Evolutionary conservation across 1,140 invertebrate species (phyloP).

Genomic region (Drosophila pseudoobscura): DNA sequence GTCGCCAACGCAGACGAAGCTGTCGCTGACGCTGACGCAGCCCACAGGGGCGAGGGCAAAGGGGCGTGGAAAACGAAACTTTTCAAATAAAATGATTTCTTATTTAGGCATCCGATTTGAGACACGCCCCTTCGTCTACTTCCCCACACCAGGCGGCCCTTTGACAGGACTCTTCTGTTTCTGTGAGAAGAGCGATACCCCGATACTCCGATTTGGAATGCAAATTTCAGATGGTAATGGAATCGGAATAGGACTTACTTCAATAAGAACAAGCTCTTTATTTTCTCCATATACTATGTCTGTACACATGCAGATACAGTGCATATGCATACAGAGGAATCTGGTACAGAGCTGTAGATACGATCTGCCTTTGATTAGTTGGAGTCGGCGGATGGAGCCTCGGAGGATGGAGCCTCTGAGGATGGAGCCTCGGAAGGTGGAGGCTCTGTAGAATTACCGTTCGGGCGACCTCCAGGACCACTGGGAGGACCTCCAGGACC

Average conservation of each 20-base stretch:
- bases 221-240: constrained; percentile 21
- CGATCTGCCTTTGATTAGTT: too few species aligned
- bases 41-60: constrained; percentile 2
- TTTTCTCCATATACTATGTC: background rate
- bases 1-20: constrained; percentile 24
- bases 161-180: constrained; percentile 6
- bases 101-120: constrained; percentile 71
- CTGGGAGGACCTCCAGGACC: background rate
- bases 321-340: too few species aligned
- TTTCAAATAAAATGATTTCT: constrained; percentile 79
- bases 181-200: too few species aligned
- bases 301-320: background rate
- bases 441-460: background rate
- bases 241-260: constrained; percentile 3
- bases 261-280: constrained; percentile 15
- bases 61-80: constrained; percentile 49
- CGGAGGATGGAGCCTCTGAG: constrained; percentile 21
- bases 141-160: background rate
- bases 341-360: too few species aligned
- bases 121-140: constrained; percentile 17
- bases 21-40: too few species aligned
- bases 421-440: constrained; percentile 11
- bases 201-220: background rate
- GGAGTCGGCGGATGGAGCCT: too few species aligned
- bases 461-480: background rate